Percentiles rank a stretch among this genome's conserved stretches.
phyloP scores from a whole-genome alignment of 2,888 invertebrate species.

The Andrena camellia region DNA sequence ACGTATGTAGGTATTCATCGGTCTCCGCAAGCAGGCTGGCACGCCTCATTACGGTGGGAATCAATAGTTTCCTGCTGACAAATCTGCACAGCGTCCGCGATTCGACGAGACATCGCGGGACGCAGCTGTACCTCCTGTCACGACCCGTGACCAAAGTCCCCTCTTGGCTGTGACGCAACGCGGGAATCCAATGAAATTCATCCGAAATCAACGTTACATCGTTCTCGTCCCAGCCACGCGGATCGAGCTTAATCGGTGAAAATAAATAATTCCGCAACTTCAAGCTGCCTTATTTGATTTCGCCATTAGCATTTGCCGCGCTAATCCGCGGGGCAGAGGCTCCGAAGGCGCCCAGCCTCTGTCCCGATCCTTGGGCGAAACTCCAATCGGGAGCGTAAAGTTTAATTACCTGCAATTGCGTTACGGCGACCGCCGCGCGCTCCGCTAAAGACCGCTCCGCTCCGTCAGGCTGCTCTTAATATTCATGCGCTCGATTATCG shows the following conservation, averaged over 20 bases:
- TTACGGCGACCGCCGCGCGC: not conserved
- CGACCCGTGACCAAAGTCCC: too few species aligned
- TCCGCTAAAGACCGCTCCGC: not conserved
- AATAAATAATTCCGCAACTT: too few species aligned
- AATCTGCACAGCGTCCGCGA: conserved; percentile 65
- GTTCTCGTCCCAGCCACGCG: too few species aligned
- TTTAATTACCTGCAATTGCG: conserved; percentile 39
- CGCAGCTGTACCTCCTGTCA: not conserved
- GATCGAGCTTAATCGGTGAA: too few species aligned
- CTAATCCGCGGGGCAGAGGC: not conserved
- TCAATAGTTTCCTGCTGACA: conserved; percentile 78
- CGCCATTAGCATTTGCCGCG: not conserved
- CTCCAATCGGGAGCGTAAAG: conserved; percentile 18
- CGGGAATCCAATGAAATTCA: too few species aligned
- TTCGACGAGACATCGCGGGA: conserved; percentile 35
- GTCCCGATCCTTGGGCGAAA: not conserved
- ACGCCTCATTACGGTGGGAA: conserved; percentile 78
- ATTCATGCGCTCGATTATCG: conserved; percentile 57
- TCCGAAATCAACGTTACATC: too few species aligned
- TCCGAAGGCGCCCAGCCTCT: too few species aligned
- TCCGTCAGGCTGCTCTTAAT: conserved; percentile 40
- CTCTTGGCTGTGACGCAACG: too few species aligned
- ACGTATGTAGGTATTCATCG: conserved; percentile 46
- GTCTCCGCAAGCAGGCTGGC: conserved; percentile 49
- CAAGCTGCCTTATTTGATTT: too few species aligned